These are phyloP conservation scores for Entomobrya proxima DNA, from an alignment of 2,888 invertebrate species.

Conservation along the genomic window DNA sequence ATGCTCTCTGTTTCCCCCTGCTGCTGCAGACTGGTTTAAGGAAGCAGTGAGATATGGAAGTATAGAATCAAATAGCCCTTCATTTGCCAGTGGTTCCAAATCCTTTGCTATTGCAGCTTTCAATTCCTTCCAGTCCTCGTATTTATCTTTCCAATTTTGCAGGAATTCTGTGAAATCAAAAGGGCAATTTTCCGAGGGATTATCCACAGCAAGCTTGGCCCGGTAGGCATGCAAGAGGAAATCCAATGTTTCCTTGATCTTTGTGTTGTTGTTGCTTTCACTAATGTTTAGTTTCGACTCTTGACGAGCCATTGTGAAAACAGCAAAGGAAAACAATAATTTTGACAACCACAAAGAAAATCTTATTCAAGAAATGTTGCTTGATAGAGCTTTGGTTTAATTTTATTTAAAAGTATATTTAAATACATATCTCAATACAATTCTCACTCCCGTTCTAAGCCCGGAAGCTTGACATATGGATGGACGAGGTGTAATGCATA, in stretches of 20 bases:
- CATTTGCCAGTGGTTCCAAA: conserved; percentile 66
- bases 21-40: conserved; percentile 55
- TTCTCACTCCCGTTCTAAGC: too few relatives aligned
- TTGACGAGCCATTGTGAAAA: conserved; percentile 37
- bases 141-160: conserved; percentile 66
- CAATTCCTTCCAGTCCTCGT: conserved; percentile 60
- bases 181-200: conserved; percentile 68
- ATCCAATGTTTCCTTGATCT: conserved; percentile 72
- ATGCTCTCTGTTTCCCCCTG: conserved; percentile 2
- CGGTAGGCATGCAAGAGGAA: conserved; percentile 73
- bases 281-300: background rate
- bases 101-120: conserved; percentile 61
- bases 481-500: too few relatives aligned
- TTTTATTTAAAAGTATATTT: too few relatives aligned
- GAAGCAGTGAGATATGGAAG: conserved; percentile 71
- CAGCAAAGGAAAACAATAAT: too few relatives aligned
- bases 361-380: too few relatives aligned
- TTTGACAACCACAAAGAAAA: too few relatives aligned
- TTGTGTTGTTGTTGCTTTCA: conserved; percentile 28
- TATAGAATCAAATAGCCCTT: conserved; percentile 74
- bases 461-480: too few relatives aligned
- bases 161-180: conserved; percentile 73
- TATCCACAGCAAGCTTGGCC: conserved; percentile 72
- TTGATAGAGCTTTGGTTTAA: too few relatives aligned
- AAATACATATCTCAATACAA: too few relatives aligned